A percentile compares a stretch with the other conserved stretches of the same genome.
Evolutionary conservation across 2,797 vertebrate genomes (phyloP).

Genomic region (Lerista edwardsae): DNA sequence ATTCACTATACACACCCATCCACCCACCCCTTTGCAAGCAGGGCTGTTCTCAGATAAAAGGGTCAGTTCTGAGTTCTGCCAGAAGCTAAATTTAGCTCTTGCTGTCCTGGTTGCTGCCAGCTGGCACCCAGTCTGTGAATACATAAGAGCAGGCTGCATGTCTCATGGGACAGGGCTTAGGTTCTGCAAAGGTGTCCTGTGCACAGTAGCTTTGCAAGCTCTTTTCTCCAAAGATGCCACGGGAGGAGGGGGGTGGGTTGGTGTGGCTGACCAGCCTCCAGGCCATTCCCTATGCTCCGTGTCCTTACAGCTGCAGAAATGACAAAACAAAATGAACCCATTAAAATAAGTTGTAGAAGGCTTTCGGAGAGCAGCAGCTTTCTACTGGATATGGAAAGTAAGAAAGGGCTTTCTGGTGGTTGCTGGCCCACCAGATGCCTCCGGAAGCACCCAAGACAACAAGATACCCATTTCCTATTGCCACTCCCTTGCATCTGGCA

Average conservation of each 20-base stretch:
- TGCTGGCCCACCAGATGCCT: too few species aligned
- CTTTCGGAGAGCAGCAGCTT: background rate
- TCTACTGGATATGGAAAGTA: background rate
- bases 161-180: background rate
- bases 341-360: background rate
- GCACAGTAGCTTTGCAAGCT: background rate
- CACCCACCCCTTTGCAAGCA: background rate
- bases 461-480: too few species aligned
- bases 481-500: too few species aligned
- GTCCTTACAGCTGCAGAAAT: background rate
- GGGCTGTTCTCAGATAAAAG: slow-evolving; percentile 1
- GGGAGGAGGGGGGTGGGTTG: background rate
- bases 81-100: slow-evolving; percentile 54
- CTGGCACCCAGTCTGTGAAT: background rate
- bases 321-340: background rate
- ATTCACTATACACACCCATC: background rate
- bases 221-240: slow-evolving; percentile 7
- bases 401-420: background rate
- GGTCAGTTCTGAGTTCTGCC: background rate
- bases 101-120: slow-evolving; percentile 3
- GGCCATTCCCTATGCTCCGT: background rate
- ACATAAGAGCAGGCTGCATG: background rate
- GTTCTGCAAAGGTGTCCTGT: background rate
- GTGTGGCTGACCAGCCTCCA: background rate
- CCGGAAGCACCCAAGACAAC: too few species aligned